Conservation (phyloP, 2,888 invertebrate species). For the Cinara cedri region DNA sequence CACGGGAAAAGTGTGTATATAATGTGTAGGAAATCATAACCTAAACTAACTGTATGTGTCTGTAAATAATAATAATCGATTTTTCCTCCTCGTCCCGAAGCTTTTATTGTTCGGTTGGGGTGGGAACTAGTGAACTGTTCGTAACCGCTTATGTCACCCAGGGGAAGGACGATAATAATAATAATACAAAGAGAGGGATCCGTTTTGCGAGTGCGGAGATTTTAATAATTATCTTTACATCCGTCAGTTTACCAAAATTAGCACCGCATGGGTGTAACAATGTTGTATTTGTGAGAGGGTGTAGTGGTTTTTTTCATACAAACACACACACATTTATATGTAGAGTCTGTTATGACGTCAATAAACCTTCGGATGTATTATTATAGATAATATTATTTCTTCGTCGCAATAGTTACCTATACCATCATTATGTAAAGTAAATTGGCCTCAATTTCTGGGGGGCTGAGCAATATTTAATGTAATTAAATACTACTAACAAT, state of each 20-base stretch:
- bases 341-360: background rate
- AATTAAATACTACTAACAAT: no score
- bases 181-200: constrained; percentile 54
- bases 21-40: constrained; percentile 42
- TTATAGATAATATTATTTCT: no score
- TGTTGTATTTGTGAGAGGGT: constrained; percentile 9
- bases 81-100: constrained; percentile 54
- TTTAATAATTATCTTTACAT: constrained; percentile 57
- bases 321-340: background rate
- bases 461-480: no score
- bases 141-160: constrained; percentile 60
- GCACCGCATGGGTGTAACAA: constrained; percentile 35
- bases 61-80: constrained; percentile 56
- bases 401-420: no score
- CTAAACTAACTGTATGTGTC: constrained; percentile 41
- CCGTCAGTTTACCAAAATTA: constrained; percentile 57
- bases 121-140: constrained; percentile 60
- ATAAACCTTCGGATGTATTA: background rate
- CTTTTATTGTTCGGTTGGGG: constrained; percentile 57
- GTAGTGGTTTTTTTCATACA: constrained; percentile 40
- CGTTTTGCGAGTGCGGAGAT: constrained; percentile 55
- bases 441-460: no score
- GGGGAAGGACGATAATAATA: constrained; percentile 43
- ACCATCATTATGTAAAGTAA: no score
- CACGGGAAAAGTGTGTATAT: constrained; percentile 21